A percentile compares a stretch with the other conserved stretches of the same genome.
Conservation (phyloP, 2,888 invertebrate species). For the Platycheirus albimanus region DNA sequence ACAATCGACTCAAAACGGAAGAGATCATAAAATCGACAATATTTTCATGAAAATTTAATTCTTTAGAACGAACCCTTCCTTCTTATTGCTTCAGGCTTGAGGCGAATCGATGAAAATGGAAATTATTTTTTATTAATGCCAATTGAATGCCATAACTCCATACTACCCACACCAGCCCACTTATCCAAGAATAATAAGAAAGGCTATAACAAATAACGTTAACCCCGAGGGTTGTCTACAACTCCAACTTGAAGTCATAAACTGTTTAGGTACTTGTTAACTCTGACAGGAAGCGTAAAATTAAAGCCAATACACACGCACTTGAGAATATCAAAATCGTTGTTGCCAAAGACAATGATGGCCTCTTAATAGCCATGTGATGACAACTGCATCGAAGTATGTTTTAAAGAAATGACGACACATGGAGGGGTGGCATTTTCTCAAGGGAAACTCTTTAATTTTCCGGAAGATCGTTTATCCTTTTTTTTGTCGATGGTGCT, state of each 20-base stretch:
- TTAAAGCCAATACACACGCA: constrained; percentile 41
- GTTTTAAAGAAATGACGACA: background rate
- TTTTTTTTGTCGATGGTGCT: constrained; percentile 1
- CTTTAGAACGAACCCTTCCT: background rate
- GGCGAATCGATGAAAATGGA: constrained; percentile 5
- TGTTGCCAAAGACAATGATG: constrained; percentile 39
- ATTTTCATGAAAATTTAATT: background rate
- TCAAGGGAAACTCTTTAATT: constrained; percentile 67
- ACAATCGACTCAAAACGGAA: background rate
- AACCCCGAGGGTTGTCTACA: constrained; percentile 35
- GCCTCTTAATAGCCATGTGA: constrained; percentile 60
- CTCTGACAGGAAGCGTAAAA: constrained; percentile 47
- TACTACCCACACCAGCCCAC: background rate
- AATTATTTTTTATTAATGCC: constrained; percentile 41
- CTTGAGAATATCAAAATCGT: constrained; percentile 40
- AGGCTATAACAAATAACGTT: background rate
- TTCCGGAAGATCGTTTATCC: constrained; percentile 46
- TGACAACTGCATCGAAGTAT: constrained; percentile 65
- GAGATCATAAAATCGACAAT: background rate
- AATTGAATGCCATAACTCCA: constrained; percentile 30
- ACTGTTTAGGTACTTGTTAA: constrained; percentile 37
- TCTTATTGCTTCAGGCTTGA: background rate
- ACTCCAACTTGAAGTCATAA: constrained; percentile 30
- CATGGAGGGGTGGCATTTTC: constrained; percentile 36
- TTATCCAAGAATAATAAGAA: background rate